Base-by-base conservation (phyloP, 2,797 vertebrate species). In the Acrossocheilus fasciatus region DNA sequence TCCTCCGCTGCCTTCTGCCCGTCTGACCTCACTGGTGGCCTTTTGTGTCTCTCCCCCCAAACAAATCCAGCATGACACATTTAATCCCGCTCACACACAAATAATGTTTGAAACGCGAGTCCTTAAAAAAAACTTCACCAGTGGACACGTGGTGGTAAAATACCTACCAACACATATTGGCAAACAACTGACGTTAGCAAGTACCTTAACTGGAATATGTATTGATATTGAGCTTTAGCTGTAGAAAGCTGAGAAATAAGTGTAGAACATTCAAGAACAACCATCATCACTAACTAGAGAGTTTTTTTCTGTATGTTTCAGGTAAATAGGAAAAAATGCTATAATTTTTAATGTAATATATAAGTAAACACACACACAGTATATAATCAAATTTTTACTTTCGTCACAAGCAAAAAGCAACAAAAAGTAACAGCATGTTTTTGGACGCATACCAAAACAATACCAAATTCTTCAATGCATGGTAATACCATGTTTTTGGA, bases 1-100 rank as follows among this genome's bases (percentile, higher is more conserved):
- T 76, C 70, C 73, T 76, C 86, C 79, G 17, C 64, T 66, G 64
- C 62, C 26, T 20, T 66, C 14, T 66, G 62, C 64, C 64, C 64
- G 15, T 34, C 64, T 68, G 64, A 68, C 82, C 68, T 52, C 84
- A 83, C 7, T 47, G 26, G 17, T 18, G 73, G 47, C 45, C 41
- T 54, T 82, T 64, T 72, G 57, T 64, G 52, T 59, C 23, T n/a
- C 34, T 52, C 81, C 20, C 47, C 47, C 52, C 81, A 34, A 72
- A 72, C 57, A 82, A 39, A 39, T 45, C 62, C 54, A 30, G 4
- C 77, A 80, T 66, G 17, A 62, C 47, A 54, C 69, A 68, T 69
- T 8, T 45, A 77, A 73, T 26, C 64, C 23, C 47, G 7, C 54
- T 73, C 43, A 66, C 17, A 39, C 36, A 17, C 4, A 17, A 73